Evolutionary conservation across 2,797 vertebrate species (phyloP).

Genomic region (Distichodus sexfasciatus): DNA sequence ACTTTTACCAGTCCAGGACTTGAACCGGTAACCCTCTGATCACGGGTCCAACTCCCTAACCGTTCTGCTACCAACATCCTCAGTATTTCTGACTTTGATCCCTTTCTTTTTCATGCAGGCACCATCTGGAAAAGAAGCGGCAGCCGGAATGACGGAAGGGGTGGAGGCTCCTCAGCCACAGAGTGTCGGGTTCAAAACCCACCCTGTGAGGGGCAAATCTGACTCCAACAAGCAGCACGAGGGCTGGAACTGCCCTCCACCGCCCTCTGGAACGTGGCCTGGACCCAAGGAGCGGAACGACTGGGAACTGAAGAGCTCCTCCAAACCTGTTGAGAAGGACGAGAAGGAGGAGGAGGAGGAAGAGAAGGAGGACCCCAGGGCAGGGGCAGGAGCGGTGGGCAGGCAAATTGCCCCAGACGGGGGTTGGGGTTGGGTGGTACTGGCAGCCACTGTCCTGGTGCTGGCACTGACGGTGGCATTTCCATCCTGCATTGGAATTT

Average conservation of each 20-base stretch:
- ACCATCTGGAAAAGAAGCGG: constrained; percentile 5
- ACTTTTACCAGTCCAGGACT: too few species aligned
- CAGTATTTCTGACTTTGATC: too few species aligned
- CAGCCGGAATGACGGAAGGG: constrained; percentile 48
- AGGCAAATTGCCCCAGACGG: constrained; percentile 56
- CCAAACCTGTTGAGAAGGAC: too few species aligned
- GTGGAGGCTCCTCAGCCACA: constrained; percentile 20
- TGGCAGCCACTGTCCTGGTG: constrained; percentile 70
- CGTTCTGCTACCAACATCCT: too few species aligned
- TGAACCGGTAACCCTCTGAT: too few species aligned
- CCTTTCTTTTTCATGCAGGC: not conserved
- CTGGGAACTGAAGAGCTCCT: too few species aligned
- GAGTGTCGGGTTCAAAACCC: not conserved
- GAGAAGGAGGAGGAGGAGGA: constrained; percentile 7
- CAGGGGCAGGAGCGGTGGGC: constrained; percentile 1
- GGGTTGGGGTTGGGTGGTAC: constrained; percentile 84
- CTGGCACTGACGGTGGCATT: constrained; percentile 78
- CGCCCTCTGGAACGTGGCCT: not conserved
- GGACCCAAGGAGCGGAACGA: constrained; percentile 39
- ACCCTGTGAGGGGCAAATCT: not conserved
- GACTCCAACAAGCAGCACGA: not conserved
- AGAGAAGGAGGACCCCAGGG: not conserved
- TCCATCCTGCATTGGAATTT: constrained; percentile 75
- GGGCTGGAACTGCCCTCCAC: constrained; percentile 20
- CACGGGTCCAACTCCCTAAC: too few species aligned